A percentile compares a stretch with the other conserved stretches of the same genome.
phyloP scores from a whole-genome alignment of 2,113 vertebrate genomes.

The Burhinus bistriatus region DNA sequence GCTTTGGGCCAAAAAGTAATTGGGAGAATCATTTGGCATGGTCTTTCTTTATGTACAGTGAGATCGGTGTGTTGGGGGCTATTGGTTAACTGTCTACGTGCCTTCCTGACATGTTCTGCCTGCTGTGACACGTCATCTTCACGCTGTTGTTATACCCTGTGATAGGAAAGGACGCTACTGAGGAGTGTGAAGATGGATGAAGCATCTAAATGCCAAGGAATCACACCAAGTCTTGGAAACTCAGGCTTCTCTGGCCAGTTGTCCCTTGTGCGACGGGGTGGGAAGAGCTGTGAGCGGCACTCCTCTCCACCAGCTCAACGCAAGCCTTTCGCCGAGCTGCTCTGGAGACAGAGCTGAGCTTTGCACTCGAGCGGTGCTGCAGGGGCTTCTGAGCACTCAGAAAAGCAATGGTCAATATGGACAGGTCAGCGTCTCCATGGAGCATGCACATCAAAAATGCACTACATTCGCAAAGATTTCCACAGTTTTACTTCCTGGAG shows the following conservation, averaged over 20 bases:
- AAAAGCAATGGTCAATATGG: neutral
- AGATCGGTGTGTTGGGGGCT: neutral
- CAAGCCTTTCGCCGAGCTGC: neutral
- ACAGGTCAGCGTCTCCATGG: constrained; percentile 7
- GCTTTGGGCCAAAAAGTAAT: neutral
- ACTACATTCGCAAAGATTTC: constrained; percentile 42
- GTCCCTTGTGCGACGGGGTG: neutral
- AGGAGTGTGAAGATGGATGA: neutral
- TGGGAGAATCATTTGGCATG: neutral
- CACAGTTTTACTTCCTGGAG: constrained; percentile 62
- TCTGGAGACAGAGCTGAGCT: neutral
- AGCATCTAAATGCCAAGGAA: constrained; percentile 4
- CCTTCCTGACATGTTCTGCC: neutral
- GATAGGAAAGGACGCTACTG: neutral
- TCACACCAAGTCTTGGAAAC: neutral
- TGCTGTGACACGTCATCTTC: neutral
- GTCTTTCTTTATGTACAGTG: neutral
- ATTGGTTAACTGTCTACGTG: neutral
- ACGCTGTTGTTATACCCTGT: neutral
- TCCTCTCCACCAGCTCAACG: neutral
- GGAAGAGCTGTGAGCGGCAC: neutral
- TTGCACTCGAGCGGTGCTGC: neutral
- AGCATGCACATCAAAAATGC: neutral
- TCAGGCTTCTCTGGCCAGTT: neutral
- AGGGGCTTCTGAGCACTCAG: neutral